These are phyloP conservation scores for Tachina grossa DNA, from an alignment of 2,888 invertebrate species.

Conservation along the genomic window DNA sequence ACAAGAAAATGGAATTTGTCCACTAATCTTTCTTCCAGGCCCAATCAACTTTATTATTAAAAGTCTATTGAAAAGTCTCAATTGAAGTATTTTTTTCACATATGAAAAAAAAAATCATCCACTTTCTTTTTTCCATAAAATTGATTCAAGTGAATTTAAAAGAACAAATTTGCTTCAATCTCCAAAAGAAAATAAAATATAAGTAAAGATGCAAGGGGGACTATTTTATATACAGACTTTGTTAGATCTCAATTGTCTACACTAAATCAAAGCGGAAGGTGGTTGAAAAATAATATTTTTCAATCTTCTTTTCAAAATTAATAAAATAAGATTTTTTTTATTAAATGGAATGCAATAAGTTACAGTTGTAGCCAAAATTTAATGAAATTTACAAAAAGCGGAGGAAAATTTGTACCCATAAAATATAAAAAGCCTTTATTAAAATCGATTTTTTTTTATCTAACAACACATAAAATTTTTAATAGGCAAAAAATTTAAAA, in stretches of 20 bases:
- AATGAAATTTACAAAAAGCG: background rate
- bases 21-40: background rate
- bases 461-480: too few species aligned
- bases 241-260: background rate
- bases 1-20: background rate
- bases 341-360: background rate
- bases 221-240: too few species aligned
- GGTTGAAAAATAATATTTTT: slow-evolving; percentile 15
- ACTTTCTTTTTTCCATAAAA: slow-evolving; percentile 33
- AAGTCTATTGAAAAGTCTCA: slow-evolving; percentile 15
- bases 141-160: slow-evolving; percentile 24
- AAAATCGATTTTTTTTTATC: too few species aligned
- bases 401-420: too few species aligned
- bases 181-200: background rate
- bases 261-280: background rate
- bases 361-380: background rate
- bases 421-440: too few species aligned
- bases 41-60: slow-evolving; percentile 14
- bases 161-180: slow-evolving; percentile 26
- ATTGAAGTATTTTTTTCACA: background rate
- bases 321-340: slow-evolving; percentile 24
- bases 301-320: slow-evolving; percentile 16
- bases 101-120: slow-evolving; percentile 20
- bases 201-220: background rate
- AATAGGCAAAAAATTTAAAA: too few species aligned